Base-by-base conservation (phyloP, 2,888 invertebrate genomes). In the Archaeoteleia sp. region DNA sequence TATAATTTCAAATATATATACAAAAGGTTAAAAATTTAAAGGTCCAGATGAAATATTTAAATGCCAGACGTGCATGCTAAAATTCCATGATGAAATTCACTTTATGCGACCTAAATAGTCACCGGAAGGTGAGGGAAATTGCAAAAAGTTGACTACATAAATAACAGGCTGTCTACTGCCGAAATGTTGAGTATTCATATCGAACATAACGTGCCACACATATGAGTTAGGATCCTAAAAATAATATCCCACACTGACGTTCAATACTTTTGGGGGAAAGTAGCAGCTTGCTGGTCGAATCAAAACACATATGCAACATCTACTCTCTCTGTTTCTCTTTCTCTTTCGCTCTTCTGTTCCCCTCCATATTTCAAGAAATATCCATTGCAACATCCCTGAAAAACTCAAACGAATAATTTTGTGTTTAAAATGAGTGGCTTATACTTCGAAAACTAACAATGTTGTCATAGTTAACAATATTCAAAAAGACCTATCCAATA, bases 231-330 rank as follows among this genome's bases (percentile, higher is more conserved):
- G 9, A 10, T 13, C 13, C 43, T 43, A 43, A 43, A 43, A 43
- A 43, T 43, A 43, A 43, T 43, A 29, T 12, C 15, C 12, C 14
- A 13, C 27, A 13, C 42, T 20, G n/a, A 15, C 43, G 29, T 25
- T 43, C 43, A 15, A 43, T 43, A 43, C 43, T 43, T 43, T 43
- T 10, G 5, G 5, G 30, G 15, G 29, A 43, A 43, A 43, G 27
- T 23, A 6, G n/a, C 25, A 10, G 10, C 14, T 9, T 42, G 25
- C 10, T 13, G 9, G 15, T 15, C 15, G 30, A 29, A 43, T 8
- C 12, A 13, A 7, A 14, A 35, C 20, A 20, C 5, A 5, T 20
- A 35, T 14, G 14, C 7, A 7, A 8, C 32, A 10, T 32, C 10
- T 32, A 10, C 10, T 12, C 9, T 1, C 29, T 29, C 29, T 3